Base-by-base conservation (phyloP, 2,797 vertebrate species). In the Poecilia picta region DNA sequence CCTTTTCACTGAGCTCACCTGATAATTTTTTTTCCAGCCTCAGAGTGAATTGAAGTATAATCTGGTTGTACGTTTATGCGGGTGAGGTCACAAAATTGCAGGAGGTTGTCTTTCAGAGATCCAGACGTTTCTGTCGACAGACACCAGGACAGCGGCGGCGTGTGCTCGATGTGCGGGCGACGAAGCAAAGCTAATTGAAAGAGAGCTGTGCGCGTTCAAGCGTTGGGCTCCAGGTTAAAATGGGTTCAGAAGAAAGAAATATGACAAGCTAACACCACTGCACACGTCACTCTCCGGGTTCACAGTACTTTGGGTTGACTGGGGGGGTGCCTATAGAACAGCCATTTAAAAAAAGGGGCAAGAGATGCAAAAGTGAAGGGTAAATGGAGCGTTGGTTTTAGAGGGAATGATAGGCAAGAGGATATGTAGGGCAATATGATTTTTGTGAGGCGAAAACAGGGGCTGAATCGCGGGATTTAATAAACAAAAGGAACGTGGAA, bases 141-240 rank as follows among this genome's bases (percentile, higher is more conserved):
- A 53, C 81, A 74, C 46, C 80, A 74, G 25, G 79, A 45, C 33
- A 47, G 78, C n/a, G 57, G 71, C 76, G 80, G 78, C 81, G 80
- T 16, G 15, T 62, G 55, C 74, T 87, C 81, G 47, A 82, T 82
- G 80, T 76, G 62, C 74, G 74, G 82, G 31, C 47, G 18, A 59
- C 51, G 78, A 85, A 74, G 85, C 81, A 46, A n/a, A 83, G 77
- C 72, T 78, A 20, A 78, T 87, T 83, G 74, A 80, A 82, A 85
- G 68, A 68, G 72, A 78, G 72, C 49, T 1, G 49, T 13, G 49
- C 18, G 0, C 28, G 76, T 49, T 41, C 46, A 13, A 43, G 73
- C 31, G 53, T 49, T 16, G 51, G 4, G 8, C 51, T 57, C 23
- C 46, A 7, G 55, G 71, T 70, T 59, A 53, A 57, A 49, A 62